A percentile compares a stretch with the other conserved stretches of the same genome.
phyloP scores from a whole-genome alignment of 2,113 vertebrate species.

The Anarrhichthys ocellatus region DNA sequence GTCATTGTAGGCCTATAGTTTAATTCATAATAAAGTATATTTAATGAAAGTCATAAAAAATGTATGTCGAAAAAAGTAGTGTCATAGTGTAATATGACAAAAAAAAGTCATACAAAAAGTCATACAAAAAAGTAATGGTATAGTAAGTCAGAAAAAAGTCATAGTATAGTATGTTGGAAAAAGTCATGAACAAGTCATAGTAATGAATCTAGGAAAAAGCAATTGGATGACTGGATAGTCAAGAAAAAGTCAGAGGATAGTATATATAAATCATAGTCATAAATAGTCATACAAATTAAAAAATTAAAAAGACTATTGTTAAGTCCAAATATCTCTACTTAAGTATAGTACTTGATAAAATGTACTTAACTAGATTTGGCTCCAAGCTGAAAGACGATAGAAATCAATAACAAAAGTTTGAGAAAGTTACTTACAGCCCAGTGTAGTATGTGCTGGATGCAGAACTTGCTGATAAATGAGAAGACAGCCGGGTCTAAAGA shows the following conservation, averaged over 20 bases:
- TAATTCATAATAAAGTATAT: not conserved
- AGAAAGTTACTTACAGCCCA: constrained; percentile 73
- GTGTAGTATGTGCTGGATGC: constrained; percentile 70
- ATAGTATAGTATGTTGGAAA: not conserved
- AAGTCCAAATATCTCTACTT: not conserved
- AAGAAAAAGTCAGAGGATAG: not conserved
- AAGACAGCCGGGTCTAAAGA: constrained; percentile 63
- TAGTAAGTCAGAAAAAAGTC: no score
- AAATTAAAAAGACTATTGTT: not conserved
- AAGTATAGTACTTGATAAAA: not conserved
- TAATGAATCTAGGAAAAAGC: no score
- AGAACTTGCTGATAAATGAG: constrained; percentile 53
- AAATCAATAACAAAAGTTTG: not conserved
- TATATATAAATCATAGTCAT: not conserved
- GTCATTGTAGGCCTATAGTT: no score
- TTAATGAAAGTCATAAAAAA: no score
- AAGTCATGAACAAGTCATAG: not conserved
- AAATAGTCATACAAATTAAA: not conserved
- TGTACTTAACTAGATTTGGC: not conserved
- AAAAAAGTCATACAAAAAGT: not conserved
- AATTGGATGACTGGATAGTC: no score
- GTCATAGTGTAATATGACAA: not conserved
- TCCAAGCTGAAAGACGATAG: not conserved
- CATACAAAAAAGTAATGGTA: not conserved
- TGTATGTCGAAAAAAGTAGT: not conserved